Percentiles rank a stretch among this genome's conserved stretches.
Evolutionary conservation across 2,113 vertebrate species (phyloP).

Genomic region (Ammodramus savannarum): DNA sequence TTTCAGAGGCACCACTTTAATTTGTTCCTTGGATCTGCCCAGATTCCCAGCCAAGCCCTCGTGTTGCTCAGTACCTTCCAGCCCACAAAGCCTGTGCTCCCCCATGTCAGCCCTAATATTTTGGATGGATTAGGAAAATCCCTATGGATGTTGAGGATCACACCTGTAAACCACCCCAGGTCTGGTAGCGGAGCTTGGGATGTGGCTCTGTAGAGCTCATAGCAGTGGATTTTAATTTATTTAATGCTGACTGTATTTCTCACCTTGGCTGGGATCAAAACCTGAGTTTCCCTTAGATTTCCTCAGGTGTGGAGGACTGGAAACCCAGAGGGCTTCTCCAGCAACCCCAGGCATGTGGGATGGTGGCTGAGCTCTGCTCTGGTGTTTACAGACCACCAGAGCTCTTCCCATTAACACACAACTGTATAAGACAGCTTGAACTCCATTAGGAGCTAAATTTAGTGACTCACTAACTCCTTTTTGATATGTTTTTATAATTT

Average conservation of each 20-base stretch:
- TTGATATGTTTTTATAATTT: constrained; percentile 61
- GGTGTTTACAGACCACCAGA: neutral
- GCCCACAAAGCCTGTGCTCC: neutral
- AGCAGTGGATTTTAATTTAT: neutral
- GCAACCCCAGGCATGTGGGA: fast-evolving
- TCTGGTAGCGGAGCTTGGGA: neutral
- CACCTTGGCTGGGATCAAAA: neutral
- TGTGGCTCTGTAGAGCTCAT: neutral
- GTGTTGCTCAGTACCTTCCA: neutral
- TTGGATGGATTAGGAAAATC: neutral
- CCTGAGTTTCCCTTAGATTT: neutral
- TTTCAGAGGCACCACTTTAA: neutral
- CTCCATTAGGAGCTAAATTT: constrained; percentile 52
- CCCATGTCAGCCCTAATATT: neutral
- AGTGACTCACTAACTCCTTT: constrained; percentile 59
- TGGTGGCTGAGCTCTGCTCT: neutral
- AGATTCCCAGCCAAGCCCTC: neutral
- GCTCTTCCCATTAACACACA: neutral
- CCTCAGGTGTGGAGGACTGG: neutral
- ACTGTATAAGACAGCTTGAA: neutral
- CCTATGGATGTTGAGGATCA: neutral
- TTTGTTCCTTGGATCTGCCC: neutral
- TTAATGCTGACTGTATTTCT: neutral
- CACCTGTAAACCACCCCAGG: neutral
- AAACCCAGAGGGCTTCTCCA: neutral